phyloP scores from a whole-genome alignment of 2,888 invertebrate genomes.

The Baccha elongata region DNA sequence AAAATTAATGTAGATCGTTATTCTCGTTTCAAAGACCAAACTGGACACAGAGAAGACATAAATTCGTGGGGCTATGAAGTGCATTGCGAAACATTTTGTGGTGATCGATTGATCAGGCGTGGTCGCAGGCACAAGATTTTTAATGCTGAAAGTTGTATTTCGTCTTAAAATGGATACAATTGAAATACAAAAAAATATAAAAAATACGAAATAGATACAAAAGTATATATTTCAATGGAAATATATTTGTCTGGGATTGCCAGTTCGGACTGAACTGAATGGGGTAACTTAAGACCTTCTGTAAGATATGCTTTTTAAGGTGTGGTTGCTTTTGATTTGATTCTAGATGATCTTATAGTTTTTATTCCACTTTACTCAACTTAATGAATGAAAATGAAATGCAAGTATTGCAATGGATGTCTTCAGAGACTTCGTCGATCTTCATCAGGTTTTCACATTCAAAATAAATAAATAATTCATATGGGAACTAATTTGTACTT shows the following conservation, averaged over 20 bases:
- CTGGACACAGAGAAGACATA: conserved; percentile 44
- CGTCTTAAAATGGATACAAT: conserved; percentile 38
- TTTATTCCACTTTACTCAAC: neutral
- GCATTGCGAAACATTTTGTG: conserved; percentile 35
- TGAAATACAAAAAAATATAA: neutral
- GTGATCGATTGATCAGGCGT: conserved; percentile 69
- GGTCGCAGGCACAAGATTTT: conserved; percentile 33
- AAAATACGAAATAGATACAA: neutral
- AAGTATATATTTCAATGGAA: neutral
- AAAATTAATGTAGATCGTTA: conserved; percentile 37
- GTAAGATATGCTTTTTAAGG: conserved; percentile 23
- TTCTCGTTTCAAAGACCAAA: conserved; percentile 30
- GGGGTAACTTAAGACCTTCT: conserved; percentile 19
- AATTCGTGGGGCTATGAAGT: conserved; percentile 20
- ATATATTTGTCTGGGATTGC: neutral
- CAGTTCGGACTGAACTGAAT: neutral
- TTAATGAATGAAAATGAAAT: conserved; percentile 6
- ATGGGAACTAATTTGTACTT: conserved; percentile 45
- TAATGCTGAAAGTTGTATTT: conserved; percentile 51
- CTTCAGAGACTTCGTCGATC: neutral
- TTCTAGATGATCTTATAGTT: conserved; percentile 27
- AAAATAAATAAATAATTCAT: conserved; percentile 56
- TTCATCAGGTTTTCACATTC: conserved; percentile 23
- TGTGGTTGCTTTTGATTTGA: conserved; percentile 20
- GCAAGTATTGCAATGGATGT: conserved; percentile 19